These are phyloP conservation scores for Macaca fascicularis DNA, from an alignment of 2,113 vertebrate species.

Conservation along the genomic window T2T-MFA8v1.1 NC_088379.1:48551501-48552000, in stretches of 20 bases:
- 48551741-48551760: accelerated
- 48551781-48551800: background rate
- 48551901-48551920: background rate
- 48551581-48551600: accelerated
- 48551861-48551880: accelerated
- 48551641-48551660: background rate
- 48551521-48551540: accelerated
- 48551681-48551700: background rate
- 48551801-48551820: background rate
- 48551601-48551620: no score
- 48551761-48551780: background rate
- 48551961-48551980: background rate
- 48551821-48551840: background rate
- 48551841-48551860: background rate
- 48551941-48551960: background rate
- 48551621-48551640: background rate
- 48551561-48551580: background rate
- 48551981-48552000: accelerated
- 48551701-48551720: background rate
- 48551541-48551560: background rate
- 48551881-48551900: accelerated
- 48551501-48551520: background rate
- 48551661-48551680: background rate
- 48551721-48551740: accelerated
- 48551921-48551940: no score